These are phyloP conservation scores for Helicolenus hilgendorfi DNA, from an alignment of 2,797 vertebrate genomes.

Conservation along the genomic window DNA sequence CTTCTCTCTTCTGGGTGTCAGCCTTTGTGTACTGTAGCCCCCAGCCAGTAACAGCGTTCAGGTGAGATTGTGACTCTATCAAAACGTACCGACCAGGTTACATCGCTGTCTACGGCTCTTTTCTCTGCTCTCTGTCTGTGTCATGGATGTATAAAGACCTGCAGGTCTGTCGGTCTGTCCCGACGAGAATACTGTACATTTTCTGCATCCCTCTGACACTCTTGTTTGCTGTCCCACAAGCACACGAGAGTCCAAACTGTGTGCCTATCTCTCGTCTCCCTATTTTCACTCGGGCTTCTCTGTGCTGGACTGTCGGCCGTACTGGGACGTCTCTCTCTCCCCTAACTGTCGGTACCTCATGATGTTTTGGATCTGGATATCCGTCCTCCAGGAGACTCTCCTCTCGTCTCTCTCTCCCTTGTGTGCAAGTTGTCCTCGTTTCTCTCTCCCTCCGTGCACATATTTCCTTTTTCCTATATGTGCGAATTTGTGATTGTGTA, in stretches of 20 bases:
- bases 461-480: neutral
- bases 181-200: neutral
- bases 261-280: neutral
- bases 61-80: too few relatives aligned
- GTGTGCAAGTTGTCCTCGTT: neutral
- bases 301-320: neutral
- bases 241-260: neutral
- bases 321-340: neutral
- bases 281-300: neutral
- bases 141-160: too few relatives aligned
- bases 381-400: too few relatives aligned
- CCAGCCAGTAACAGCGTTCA: too few relatives aligned
- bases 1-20: neutral
- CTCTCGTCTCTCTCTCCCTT: neutral
- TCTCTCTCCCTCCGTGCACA: neutral
- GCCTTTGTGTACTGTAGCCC: too few relatives aligned
- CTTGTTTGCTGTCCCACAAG: neutral
- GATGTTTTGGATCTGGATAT: too few relatives aligned
- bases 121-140: too few relatives aligned
- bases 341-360: neutral
- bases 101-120: too few relatives aligned
- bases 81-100: too few relatives aligned
- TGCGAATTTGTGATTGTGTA: neutral
- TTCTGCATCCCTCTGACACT: neutral
- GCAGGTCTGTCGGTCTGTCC: neutral